Conservation (phyloP, 1,140 invertebrate genomes). For the Drosophila micromelanica region DNA sequence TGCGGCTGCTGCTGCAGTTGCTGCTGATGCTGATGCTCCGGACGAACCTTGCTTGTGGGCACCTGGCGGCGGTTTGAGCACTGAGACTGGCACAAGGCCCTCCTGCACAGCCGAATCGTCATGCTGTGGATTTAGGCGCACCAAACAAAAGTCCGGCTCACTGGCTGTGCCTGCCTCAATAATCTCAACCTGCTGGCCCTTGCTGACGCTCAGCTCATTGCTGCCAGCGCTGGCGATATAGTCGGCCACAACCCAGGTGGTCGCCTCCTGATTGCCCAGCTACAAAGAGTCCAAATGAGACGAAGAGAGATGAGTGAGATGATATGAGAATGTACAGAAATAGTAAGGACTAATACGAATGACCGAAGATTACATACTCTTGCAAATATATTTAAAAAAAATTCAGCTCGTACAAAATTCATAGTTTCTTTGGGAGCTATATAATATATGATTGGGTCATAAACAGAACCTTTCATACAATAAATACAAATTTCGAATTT, state of each 20-base stretch:
- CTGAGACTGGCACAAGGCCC: constrained; percentile 92
- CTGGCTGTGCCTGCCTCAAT: constrained; percentile 88
- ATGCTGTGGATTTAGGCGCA: constrained; percentile 86
- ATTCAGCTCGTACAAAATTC: too few relatives aligned
- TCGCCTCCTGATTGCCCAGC: constrained; percentile 88
- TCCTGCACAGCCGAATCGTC: constrained; percentile 88
- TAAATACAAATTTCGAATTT: too few relatives aligned
- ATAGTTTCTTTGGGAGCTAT: too few relatives aligned
- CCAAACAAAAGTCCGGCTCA: constrained; percentile 88
- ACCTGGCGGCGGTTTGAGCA: constrained; percentile 91
- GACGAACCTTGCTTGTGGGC: constrained; percentile 83
- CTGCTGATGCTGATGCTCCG: constrained; percentile 24
- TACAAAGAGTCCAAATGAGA: constrained; percentile 73
- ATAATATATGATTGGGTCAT: too few relatives aligned
- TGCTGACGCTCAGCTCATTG: constrained; percentile 91
- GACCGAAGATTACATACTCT: background rate
- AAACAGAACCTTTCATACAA: too few relatives aligned
- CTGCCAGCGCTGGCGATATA: constrained; percentile 89
- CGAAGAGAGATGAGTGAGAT: constrained; percentile 21
- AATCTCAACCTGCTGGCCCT: constrained; percentile 96
- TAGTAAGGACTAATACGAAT: background rate
- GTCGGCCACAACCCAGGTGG: constrained; percentile 94
- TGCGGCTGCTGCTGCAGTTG: constrained; percentile 29
- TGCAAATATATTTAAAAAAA: background rate
- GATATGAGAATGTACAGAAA: constrained; percentile 43